phyloP scores from a whole-genome alignment of 2,797 vertebrate species.

The Acridotheres tristis region DNA sequence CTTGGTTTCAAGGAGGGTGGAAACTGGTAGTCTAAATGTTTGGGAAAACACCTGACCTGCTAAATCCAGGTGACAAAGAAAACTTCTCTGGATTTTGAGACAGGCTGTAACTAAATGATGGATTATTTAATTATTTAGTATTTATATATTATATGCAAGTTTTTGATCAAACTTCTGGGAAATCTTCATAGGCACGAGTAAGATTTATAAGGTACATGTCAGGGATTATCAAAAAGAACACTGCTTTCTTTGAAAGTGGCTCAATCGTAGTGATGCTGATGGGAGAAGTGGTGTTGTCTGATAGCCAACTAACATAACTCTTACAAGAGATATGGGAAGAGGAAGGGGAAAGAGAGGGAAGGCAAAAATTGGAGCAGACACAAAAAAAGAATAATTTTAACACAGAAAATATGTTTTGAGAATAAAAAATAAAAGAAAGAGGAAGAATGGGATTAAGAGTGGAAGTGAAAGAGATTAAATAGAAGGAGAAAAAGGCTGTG shows the following conservation, averaged over 20 bases:
- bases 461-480: neutral
- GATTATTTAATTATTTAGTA: neutral
- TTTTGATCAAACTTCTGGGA: neutral
- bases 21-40: neutral
- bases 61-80: neutral
- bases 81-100: neutral
- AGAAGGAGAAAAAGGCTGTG: neutral
- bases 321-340: neutral
- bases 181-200: neutral
- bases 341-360: neutral
- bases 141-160: neutral
- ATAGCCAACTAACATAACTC: neutral
- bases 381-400: neutral
- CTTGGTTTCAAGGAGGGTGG: fast-evolving
- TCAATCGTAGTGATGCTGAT: neutral
- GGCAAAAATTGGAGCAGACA: neutral
- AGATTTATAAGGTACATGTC: fast-evolving
- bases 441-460: neutral
- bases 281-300: neutral
- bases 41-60: neutral
- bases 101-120: neutral
- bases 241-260: neutral
- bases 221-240: neutral
- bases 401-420: neutral
- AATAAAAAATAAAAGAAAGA: neutral